phyloP scores from a whole-genome alignment of 2,888 invertebrate species.

The Teleiodes luculella region DNA sequence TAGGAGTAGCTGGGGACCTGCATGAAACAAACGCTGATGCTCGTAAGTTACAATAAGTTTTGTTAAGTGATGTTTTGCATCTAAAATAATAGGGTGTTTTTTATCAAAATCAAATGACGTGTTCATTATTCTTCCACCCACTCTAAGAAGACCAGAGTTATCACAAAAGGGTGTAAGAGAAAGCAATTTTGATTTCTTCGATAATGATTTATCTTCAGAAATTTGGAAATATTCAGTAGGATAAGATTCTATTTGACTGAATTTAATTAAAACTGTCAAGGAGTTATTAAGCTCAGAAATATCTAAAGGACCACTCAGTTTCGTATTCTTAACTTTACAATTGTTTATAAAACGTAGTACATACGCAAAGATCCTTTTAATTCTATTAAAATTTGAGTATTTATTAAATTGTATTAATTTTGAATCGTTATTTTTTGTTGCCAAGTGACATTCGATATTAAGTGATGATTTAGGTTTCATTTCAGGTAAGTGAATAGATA shows the following conservation, averaged over 20 bases:
- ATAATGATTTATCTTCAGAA: background rate
- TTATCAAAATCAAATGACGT: background rate
- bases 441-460: background rate
- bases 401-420: slow-evolving; percentile 7
- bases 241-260: too few species aligned
- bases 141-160: background rate
- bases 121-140: background rate
- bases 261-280: background rate
- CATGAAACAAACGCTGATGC: background rate
- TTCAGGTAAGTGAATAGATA: slow-evolving; percentile 9
- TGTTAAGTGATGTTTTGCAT: background rate
- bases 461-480: background rate
- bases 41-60: background rate
- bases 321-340: background rate
- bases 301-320: background rate
- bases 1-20: background rate
- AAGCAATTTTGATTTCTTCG: background rate
- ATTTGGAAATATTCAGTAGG: background rate
- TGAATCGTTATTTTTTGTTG: too few species aligned
- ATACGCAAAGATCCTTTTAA: slow-evolving; percentile 17
- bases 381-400: slow-evolving; percentile 10
- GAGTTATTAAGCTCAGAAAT: background rate
- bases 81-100: background rate
- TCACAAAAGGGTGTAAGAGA: background rate
- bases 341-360: slow-evolving; percentile 7